phyloP scores from a whole-genome alignment of 2,888 invertebrate genomes.

The Trichopria drosophilae region DNA sequence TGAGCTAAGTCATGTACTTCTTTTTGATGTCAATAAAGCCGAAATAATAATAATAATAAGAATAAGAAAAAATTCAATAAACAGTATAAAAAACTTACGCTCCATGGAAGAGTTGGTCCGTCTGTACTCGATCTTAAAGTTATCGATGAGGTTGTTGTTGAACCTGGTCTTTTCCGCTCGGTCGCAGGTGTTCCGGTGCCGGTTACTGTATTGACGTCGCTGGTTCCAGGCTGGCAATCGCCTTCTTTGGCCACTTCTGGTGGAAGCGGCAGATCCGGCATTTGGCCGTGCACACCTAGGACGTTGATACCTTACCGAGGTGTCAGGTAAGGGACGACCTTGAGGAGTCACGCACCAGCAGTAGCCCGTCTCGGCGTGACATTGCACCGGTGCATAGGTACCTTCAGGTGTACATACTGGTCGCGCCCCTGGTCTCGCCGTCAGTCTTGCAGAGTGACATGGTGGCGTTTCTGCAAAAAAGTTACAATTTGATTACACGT shows the following conservation, averaged over 20 bases:
- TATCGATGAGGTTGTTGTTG: constrained; percentile 81
- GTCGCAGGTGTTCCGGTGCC: constrained; percentile 64
- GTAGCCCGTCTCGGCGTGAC: constrained; percentile 72
- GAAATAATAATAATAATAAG: too few relatives aligned
- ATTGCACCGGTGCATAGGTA: constrained; percentile 82
- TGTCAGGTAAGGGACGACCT: constrained; percentile 81
- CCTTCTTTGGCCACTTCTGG: constrained; percentile 45
- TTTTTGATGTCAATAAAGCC: too few relatives aligned
- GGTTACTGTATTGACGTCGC: constrained; percentile 47
- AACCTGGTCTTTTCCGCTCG: constrained; percentile 76
- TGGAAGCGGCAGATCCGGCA: constrained; percentile 31
- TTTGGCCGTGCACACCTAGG: constrained; percentile 67
- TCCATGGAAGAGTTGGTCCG: constrained; percentile 50
- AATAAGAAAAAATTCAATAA: background rate
- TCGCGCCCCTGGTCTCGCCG: constrained; percentile 65
- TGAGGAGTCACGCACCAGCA: constrained; percentile 91
- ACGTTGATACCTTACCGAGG: constrained; percentile 71
- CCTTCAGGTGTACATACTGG: constrained; percentile 84
- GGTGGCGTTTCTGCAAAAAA: constrained; percentile 54
- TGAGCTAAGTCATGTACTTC: too few relatives aligned
- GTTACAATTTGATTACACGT: too few relatives aligned
- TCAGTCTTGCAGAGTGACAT: constrained; percentile 55
- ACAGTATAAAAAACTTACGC: too few relatives aligned
- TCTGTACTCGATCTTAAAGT: constrained; percentile 78
- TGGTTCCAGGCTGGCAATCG: constrained; percentile 49